A percentile compares a stretch with the other conserved stretches of the same genome.
phyloP scores from a whole-genome alignment of 2,888 invertebrate species.

The Lepas anatifera region DNA sequence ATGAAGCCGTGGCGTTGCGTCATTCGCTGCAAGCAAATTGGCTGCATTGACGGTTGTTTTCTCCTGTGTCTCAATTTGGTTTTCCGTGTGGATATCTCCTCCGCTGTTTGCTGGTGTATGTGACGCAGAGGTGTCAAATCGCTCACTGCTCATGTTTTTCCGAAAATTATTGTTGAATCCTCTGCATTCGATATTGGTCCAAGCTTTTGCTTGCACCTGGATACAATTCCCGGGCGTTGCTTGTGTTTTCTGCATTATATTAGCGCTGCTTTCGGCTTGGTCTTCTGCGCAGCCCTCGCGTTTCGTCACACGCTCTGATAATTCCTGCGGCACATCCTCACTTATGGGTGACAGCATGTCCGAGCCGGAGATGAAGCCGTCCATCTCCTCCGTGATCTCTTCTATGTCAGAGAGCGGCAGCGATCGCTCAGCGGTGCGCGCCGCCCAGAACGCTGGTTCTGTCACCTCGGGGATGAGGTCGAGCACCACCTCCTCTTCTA shows the following conservation, averaged over 20 bases:
- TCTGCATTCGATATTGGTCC: not conserved
- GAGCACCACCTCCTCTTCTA: not conserved
- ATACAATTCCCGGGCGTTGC: not conserved
- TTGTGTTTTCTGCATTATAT: not conserved
- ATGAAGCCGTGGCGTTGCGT: no score
- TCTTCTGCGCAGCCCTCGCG: not conserved
- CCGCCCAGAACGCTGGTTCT: not conserved
- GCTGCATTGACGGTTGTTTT: no score
- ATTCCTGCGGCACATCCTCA: not conserved
- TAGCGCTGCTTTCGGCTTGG: not conserved
- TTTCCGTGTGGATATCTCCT: no score
- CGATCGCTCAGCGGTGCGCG: not conserved
- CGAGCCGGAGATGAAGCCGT: not conserved
- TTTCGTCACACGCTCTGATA: not conserved
- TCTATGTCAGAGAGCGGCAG: constrained; percentile 1
- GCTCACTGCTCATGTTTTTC: no score
- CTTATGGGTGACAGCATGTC: not conserved
- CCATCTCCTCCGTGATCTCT: not conserved
- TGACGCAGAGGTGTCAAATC: no score
- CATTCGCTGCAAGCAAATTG: no score
- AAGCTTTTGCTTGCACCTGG: not conserved
- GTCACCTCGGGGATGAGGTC: not conserved
- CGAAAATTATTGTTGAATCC: not conserved
- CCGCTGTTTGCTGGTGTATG: no score
- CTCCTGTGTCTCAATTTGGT: no score